Evolutionary conservation across 2,888 invertebrate genomes (phyloP), one percentile per base, ranked within the genome.

Genomic region (Sphaerophoria taeniata): DNA sequence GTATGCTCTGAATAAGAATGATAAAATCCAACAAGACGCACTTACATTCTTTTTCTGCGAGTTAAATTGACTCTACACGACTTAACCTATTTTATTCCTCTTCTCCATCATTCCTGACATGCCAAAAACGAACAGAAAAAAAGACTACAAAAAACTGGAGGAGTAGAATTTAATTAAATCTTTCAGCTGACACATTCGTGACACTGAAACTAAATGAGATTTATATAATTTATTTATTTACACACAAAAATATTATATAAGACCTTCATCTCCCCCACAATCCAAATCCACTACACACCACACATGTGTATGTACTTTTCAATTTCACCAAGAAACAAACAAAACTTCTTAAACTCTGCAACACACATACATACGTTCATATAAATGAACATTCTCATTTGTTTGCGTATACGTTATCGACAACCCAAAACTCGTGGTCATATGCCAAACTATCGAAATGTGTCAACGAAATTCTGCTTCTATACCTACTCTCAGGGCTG

Each of bases 21-120:
- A 83, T 56, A 73, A 58, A 77, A 77, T 24, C 49, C 56, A 43
- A 77, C 69, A 33, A 51, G 63, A 55, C 71, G 49, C 51, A 69
- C 63, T 77, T 77, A 33, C 61, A 55, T 39, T 24, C n/a, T 4
- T 14, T 14, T 47, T 31, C 12, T 33, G 45, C 6, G 3, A 34
- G 31, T 31, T 47, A 51, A 51, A 39, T 49, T 34, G 6, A 5
- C 2, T 14, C 11, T 12, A n/a, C 14, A 11, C 67, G 39, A 61
- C 51, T 51, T 51, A 51, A 67, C 53, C 53, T 36, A 67, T 39
- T n/a, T 67, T 51, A n/a, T 67, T 34, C 34, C 24, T 58, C 34
- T 58, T 39, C 39, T 58, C 24, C 12, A 9, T 58, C 24, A 34
- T 24, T 51, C 24, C n/a, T 51, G 65, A 67, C 16, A 51, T 51